Conservation (phyloP, 2,888 invertebrate genomes). For the Thymelicus lineola region DNA sequence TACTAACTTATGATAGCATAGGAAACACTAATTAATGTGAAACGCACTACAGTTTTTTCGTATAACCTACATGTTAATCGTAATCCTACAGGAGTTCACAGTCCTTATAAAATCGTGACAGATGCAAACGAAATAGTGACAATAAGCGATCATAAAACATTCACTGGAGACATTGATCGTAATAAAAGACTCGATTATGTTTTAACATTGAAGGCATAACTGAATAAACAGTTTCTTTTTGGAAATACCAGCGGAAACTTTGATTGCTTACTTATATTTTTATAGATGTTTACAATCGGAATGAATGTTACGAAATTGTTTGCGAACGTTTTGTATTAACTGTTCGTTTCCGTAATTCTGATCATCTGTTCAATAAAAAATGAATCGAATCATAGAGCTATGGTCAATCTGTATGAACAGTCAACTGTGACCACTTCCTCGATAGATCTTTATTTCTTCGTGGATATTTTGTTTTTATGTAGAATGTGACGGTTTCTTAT, state of each 20-base stretch:
- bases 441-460: conserved; percentile 77
- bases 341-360: conserved; percentile 56
- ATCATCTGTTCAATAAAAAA: conserved; percentile 67
- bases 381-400: conserved; percentile 72
- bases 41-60: conserved; percentile 45
- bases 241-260: conserved; percentile 30
- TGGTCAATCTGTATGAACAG: conserved; percentile 78
- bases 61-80: too few species aligned
- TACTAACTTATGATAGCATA: too few species aligned
- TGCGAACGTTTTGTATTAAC: conserved; percentile 71
- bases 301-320: conserved; percentile 81
- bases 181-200: conserved; percentile 18
- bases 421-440: conserved; percentile 83
- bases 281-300: conserved; percentile 47
- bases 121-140: not conserved
- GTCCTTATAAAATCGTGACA: not conserved
- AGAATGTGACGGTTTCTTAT: conserved; percentile 64
- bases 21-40: too few species aligned
- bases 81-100: not conserved
- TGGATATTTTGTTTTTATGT: conserved; percentile 81
- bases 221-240: conserved; percentile 20
- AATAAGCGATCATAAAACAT: not conserved
- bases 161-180: not conserved
- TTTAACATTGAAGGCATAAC: conserved; percentile 15
- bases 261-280: conserved; percentile 31